Evolutionary conservation across 2,888 invertebrate genomes (phyloP).

Genomic region (Scaeva pyrastri): DNA sequence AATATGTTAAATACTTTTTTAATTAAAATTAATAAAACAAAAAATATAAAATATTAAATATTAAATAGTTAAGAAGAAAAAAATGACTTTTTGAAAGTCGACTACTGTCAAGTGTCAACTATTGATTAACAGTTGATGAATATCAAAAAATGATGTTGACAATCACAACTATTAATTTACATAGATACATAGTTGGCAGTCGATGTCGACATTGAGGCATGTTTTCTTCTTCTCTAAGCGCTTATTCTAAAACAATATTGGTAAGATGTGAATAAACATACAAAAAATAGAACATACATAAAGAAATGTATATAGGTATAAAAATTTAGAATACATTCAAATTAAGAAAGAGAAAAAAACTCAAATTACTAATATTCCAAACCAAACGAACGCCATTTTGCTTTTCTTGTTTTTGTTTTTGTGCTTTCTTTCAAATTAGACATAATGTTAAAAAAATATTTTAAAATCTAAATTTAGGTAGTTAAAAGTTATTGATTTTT

Average conservation of each 20-base stretch:
- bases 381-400: conserved; percentile 65
- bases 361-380: conserved; percentile 51
- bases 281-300: conserved; percentile 32
- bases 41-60: too few relatives aligned
- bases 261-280: conserved; percentile 1
- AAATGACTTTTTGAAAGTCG: not conserved
- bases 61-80: conserved; percentile 8
- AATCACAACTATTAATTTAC: too few relatives aligned
- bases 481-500: not conserved
- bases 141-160: too few relatives aligned
- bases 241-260: conserved; percentile 8
- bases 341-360: conserved; percentile 37
- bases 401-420: not conserved
- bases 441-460: conserved; percentile 15
- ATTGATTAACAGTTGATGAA: too few relatives aligned
- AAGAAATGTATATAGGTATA: not conserved
- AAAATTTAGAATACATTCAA: not conserved
- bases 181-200: too few relatives aligned
- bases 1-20: conserved; percentile 34
- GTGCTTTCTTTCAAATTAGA: not conserved
- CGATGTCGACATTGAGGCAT: too few relatives aligned
- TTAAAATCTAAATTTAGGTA: not conserved
- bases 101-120: not conserved
- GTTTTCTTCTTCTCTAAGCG: not conserved
- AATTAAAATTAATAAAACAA: conserved; percentile 21